Evolutionary conservation across 2,797 vertebrate species (phyloP).

Genomic region (Dermochelys coriacea): DNA sequence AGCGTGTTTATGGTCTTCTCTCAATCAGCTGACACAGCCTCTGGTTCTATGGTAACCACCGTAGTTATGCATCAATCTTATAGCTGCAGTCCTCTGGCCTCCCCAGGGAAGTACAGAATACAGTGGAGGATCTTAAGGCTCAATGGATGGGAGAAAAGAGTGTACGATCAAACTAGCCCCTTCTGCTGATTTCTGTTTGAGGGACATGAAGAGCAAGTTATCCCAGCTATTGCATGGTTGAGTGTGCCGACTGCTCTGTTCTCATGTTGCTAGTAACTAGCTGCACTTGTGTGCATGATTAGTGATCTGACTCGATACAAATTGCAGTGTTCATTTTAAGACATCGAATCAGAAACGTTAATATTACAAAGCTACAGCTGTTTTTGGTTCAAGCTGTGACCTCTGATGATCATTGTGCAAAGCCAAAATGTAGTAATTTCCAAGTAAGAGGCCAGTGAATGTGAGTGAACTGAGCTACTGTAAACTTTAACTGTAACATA

Average conservation of each 20-base stretch:
- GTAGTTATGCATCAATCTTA: no score
- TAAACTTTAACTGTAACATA: accelerated
- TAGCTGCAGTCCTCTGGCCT: no score
- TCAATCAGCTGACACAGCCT: no score
- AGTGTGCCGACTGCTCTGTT: neutral
- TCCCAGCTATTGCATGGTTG: neutral
- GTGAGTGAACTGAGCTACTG: accelerated
- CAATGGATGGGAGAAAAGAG: accelerated
- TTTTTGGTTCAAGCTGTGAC: neutral
- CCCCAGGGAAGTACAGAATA: no score
- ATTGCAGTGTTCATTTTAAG: neutral
- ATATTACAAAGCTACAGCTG: neutral
- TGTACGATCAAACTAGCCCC: neutral
- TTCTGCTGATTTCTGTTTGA: neutral
- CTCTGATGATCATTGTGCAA: neutral
- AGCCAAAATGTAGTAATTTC: neutral
- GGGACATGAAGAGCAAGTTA: neutral
- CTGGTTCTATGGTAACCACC: no score
- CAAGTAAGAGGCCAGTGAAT: accelerated
- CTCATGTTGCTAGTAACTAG: neutral
- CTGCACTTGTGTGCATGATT: neutral
- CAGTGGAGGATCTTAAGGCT: neutral
- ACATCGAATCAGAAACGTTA: neutral
- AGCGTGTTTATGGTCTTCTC: no score
- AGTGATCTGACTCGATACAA: neutral